Evolutionary conservation across 2,113 vertebrate genomes (phyloP).

Genomic region (Tachuris rubrigastra): DNA sequence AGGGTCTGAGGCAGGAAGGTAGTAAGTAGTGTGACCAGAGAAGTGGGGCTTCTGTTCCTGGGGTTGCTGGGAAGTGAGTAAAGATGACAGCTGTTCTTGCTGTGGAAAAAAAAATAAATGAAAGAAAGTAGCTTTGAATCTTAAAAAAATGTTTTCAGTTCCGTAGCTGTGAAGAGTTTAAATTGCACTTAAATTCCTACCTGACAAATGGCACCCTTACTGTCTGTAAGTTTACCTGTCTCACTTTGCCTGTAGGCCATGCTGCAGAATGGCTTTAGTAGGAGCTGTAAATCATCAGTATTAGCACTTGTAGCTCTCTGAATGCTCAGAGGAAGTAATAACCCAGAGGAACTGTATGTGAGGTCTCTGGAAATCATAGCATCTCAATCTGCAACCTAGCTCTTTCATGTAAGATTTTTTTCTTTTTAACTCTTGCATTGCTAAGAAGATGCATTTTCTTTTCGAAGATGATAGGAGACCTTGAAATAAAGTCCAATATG

Average conservation of each 20-base stretch:
- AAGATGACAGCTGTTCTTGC: not conserved
- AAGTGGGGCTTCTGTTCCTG: not conserved
- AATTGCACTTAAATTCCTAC: not conserved
- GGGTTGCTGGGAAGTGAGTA: not conserved
- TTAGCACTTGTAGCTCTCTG: not conserved
- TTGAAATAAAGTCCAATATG: not conserved
- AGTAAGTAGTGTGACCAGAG: not conserved
- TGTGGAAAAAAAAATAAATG: not conserved
- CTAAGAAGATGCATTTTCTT: not conserved
- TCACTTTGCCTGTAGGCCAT: not conserved
- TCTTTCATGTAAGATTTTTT: not conserved
- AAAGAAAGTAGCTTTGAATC: not conserved
- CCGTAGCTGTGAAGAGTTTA: not conserved
- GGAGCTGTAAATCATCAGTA: not conserved
- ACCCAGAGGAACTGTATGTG: not conserved
- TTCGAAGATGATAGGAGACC: not conserved
- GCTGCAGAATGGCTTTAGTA: not conserved
- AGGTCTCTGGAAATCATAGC: not conserved
- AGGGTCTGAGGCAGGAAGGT: not conserved
- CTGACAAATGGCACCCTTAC: not conserved
- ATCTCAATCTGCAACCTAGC: not conserved
- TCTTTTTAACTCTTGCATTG: not conserved
- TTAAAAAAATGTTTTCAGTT: not conserved
- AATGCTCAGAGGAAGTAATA: not conserved
- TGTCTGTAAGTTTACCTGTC: not conserved